phyloP scores from a whole-genome alignment of 1,140 invertebrate genomes.

The Metopolophium dirhodum region DNA sequence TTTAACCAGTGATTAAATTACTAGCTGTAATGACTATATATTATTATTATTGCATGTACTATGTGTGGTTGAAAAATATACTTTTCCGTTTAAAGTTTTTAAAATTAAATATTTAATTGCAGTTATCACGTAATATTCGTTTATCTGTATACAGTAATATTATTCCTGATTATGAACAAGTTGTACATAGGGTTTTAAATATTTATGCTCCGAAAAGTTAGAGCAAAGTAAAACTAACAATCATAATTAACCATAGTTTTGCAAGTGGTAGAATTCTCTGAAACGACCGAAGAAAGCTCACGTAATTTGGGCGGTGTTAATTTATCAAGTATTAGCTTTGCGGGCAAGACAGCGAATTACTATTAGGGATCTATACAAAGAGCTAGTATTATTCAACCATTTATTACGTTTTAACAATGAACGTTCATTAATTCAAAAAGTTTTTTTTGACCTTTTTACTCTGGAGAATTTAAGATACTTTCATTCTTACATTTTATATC shows the following conservation, averaged over 20 bases:
- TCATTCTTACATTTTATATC: not conserved
- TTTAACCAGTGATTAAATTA: not conserved
- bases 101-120: not conserved
- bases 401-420: conserved; percentile 7
- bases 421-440: conserved; percentile 7
- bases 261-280: not conserved
- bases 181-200: not conserved
- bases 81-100: not conserved
- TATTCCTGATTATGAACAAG: not conserved
- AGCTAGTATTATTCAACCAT: not conserved
- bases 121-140: not conserved
- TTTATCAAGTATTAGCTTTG: not conserved
- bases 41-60: not conserved
- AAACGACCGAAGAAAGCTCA: not conserved
- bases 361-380: not conserved
- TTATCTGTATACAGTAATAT: not conserved
- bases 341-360: not conserved
- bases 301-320: not conserved
- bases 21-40: not conserved
- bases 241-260: not conserved
- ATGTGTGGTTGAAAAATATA: not conserved
- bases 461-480: not conserved
- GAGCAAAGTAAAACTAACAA: not conserved
- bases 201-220: not conserved
- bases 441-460: not conserved